Evolutionary conservation across 1,140 invertebrate species (phyloP).

Genomic region (Eurosta solidaginis): DNA sequence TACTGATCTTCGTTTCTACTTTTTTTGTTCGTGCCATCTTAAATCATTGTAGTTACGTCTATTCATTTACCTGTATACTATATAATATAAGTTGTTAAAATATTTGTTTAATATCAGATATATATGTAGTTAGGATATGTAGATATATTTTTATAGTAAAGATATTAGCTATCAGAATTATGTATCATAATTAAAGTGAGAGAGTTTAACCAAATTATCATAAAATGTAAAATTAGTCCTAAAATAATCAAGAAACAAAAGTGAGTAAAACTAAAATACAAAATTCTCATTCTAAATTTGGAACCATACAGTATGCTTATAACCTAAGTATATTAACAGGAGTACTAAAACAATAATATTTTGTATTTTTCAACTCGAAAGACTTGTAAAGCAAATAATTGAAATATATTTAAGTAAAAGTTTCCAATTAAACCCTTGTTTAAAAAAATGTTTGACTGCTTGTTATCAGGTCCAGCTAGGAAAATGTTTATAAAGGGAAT

Average conservation of each 20-base stretch:
- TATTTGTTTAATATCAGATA: not conserved
- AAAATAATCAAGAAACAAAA: not conserved
- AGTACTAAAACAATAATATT: too few relatives aligned
- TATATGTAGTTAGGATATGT: not conserved
- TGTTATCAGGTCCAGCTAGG: too few relatives aligned
- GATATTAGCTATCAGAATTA: not conserved
- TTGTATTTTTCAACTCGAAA: too few relatives aligned
- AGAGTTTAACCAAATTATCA: not conserved
- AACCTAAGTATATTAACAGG: too few relatives aligned
- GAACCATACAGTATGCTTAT: too few relatives aligned
- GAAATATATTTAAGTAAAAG: too few relatives aligned
- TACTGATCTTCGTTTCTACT: not conserved
- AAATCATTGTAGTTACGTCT: not conserved
- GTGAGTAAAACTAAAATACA: not conserved
- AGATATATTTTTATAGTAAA: too few relatives aligned
- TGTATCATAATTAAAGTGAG: slow-evolving; percentile 18
- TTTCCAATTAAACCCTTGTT: too few relatives aligned
- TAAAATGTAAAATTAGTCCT: not conserved
- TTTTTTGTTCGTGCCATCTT: not conserved
- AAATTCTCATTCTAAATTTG: too few relatives aligned
- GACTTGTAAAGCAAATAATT: too few relatives aligned
- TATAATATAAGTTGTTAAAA: slow-evolving; percentile 1
- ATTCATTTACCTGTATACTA: slow-evolving; percentile 5
- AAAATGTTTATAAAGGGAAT: too few relatives aligned
- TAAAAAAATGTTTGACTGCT: too few relatives aligned